phyloP scores from a whole-genome alignment of 2,888 invertebrate genomes.

The Dugesia japonica region DNA sequence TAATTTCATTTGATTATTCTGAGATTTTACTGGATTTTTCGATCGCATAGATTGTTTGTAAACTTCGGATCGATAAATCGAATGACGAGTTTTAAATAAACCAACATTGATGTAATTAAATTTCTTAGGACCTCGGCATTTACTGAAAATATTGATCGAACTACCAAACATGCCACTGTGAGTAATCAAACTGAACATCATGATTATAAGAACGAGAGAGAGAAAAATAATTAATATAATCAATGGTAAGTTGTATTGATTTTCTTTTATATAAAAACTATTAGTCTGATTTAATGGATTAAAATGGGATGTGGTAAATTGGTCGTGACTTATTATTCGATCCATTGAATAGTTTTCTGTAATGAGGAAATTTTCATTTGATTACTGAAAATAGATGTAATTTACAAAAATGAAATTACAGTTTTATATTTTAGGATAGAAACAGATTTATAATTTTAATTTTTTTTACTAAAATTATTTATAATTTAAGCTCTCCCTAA shows the following conservation, averaged over 20 bases:
- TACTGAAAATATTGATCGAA: background rate
- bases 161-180: background rate
- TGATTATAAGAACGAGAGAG: background rate
- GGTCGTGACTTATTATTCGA: no score
- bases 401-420: no score
- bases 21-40: background rate
- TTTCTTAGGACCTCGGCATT: slow-evolving; percentile 5
- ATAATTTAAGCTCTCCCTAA: no score
- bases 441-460: no score
- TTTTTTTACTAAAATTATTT: no score
- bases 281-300: no score
- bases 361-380: no score
- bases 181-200: background rate
- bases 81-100: slow-evolving; percentile 32
- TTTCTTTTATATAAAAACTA: background rate
- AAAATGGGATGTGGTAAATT: no score
- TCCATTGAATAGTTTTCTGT: no score
- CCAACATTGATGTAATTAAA: slow-evolving; percentile 34
- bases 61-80: slow-evolving; percentile 33
- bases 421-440: no score
- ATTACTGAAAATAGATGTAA: no score
- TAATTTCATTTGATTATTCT: background rate
- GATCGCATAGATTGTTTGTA: background rate
- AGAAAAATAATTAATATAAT: slow-evolving; percentile 5
- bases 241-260: background rate